Conservation (phyloP, 2,888 invertebrate genomes). For the Andrena marginata region DNA sequence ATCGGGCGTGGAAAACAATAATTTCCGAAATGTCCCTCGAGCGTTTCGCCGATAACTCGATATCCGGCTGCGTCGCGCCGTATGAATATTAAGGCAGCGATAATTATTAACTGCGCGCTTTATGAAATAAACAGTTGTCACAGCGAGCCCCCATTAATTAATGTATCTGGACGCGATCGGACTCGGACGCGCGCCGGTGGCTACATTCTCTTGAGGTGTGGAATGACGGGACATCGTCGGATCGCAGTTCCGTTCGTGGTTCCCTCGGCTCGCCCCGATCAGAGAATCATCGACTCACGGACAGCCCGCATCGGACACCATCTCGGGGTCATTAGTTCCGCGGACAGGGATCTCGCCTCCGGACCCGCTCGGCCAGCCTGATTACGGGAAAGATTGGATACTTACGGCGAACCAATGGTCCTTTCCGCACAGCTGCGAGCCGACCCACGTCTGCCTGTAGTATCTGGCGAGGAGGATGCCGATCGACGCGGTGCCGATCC, state of each 20-base stretch:
- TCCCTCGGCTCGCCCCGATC: constrained; percentile 27
- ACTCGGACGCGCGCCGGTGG: neutral
- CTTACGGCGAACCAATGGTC: constrained; percentile 97
- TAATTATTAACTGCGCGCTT: neutral
- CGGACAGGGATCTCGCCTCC: neutral
- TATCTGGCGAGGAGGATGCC: constrained; percentile 95
- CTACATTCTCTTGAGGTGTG: constrained; percentile 6
- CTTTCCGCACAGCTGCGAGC: constrained; percentile 92
- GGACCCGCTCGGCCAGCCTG: neutral
- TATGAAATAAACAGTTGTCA: neutral
- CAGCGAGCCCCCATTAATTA: neutral
- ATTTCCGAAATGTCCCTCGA: neutral
- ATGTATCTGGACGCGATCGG: constrained; percentile 9
- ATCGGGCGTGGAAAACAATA: no score
- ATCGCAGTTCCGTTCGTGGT: constrained; percentile 19
- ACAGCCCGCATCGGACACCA: constrained; percentile 22
- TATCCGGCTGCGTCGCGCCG: neutral
- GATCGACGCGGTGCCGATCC: constrained; percentile 94
- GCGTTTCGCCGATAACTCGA: neutral
- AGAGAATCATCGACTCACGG: constrained; percentile 15
- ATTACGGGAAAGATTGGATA: constrained; percentile 70
- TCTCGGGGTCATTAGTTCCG: constrained; percentile 32
- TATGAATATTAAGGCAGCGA: neutral
- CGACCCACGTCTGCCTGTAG: constrained; percentile 95
- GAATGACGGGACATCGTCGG: constrained; percentile 17